These are phyloP conservation scores for Gymnothorax reevesii DNA, from an alignment of 2,797 vertebrate genomes.

Conservation along the genomic window DNA sequence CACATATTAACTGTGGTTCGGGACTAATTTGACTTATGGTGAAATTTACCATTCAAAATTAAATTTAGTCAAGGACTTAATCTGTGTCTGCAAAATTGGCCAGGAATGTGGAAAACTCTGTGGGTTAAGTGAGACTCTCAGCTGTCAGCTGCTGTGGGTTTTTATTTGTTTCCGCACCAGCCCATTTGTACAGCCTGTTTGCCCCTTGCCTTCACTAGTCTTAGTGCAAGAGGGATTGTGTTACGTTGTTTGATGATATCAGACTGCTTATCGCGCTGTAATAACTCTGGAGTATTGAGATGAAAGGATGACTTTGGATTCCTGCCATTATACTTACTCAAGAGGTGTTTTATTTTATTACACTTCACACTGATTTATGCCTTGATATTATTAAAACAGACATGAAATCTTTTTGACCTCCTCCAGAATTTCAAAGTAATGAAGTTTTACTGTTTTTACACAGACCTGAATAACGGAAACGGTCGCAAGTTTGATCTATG, in stretches of 20 bases:
- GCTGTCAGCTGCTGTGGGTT: background rate
- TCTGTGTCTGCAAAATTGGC: no score
- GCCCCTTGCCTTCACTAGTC: background rate
- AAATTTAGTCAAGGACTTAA: no score
- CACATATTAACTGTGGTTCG: no score
- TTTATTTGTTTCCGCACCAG: background rate
- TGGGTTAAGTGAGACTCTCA: background rate
- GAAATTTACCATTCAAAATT: no score
- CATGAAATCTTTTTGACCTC: background rate
- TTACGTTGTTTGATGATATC: slow-evolving; percentile 2
- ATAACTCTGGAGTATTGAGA: background rate
- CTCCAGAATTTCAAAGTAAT: background rate
- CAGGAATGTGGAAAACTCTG: no score
- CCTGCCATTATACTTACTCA: background rate
- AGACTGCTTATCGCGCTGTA: background rate
- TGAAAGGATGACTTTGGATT: slow-evolving; percentile 11
- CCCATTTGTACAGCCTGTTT: background rate
- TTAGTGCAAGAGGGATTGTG: background rate
- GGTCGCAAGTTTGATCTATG: background rate
- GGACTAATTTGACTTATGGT: no score
- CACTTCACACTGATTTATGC: background rate
- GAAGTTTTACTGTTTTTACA: background rate
- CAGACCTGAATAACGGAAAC: background rate
- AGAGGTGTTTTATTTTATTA: background rate
- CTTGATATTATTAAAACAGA: slow-evolving; percentile 2